Evolutionary conservation across 2,888 invertebrate species (phyloP), one percentile per base, ranked within the genome.

Genomic region (Xanthorhoe spadicearia): DNA sequence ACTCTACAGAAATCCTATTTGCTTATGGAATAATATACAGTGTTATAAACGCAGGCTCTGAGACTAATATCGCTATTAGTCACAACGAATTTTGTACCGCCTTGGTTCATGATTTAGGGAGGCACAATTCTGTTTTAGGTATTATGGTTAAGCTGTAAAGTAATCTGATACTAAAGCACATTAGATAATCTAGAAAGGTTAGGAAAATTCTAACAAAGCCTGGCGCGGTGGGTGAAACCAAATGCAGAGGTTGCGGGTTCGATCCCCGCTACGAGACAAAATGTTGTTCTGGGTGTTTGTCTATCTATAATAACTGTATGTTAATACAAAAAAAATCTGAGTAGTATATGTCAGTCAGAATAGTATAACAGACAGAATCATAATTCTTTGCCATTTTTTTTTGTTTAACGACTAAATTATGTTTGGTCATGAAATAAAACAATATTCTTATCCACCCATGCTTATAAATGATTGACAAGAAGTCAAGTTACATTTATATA

Each of bases 61-160:
- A 75, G 79, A 79, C 75, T 80, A 83, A 83, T 83, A 82, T 80
- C 76, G 71, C 74, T 75, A 83, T 83, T 81, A 81, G 76, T 83
- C 82, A 83, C 73, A 76, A 75, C 77, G 72, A 79, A 81, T 82
- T 81, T 79, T 74, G 77, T 74, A 74, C 76, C 74, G 75, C 75
- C 72, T 66, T 72, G 71, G 77, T 73, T 75, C 18, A 54, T 54
- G 18, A 54, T 78, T 75, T 77, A 68, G 68, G 23, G 23, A 75
- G 76, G 59, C 59, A 67, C 66, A 68, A 68, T 64, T 62, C 64
- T 69, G 63, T 19, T 48, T 69, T 49, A 64, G 43, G 59, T 75
- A 78, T 81, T 28, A 78, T 61, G 70, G 80, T 81, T 77, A 64
- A 46, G 48, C 49, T 54, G 53, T 63, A 2, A 7, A 57, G 18